These are phyloP conservation scores for Neopipo cinnamomea DNA, from an alignment of 2,113 vertebrate species.

Conservation along the genomic window DNA sequence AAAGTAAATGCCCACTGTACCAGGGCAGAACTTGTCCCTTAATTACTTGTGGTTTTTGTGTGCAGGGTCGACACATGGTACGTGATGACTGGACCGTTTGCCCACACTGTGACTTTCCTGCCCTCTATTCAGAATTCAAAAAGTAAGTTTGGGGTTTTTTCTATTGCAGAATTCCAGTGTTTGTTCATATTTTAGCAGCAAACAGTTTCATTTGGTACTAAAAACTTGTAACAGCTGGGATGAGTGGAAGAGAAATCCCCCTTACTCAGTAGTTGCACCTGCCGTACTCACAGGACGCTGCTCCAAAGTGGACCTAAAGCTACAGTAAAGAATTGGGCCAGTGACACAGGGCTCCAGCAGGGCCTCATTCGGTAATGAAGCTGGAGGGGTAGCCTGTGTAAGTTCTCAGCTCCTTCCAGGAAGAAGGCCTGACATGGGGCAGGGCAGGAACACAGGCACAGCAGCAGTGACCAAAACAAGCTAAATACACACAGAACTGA, in stretches of 20 bases:
- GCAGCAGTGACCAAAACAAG: neutral
- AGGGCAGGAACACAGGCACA: neutral
- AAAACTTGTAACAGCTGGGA: neutral
- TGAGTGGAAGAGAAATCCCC: neutral
- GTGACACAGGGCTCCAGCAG: neutral
- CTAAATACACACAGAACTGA: fast-evolving
- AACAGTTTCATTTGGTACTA: neutral
- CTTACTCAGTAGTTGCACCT: neutral
- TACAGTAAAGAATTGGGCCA: fast-evolving
- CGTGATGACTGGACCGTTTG: conserved; percentile 92
- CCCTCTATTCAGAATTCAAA: conserved; percentile 86
- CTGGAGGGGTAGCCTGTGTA: too few relatives aligned
- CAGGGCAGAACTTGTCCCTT: fast-evolving
- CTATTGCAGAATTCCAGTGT: neutral
- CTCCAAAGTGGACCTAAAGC: neutral
- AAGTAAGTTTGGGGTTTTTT: conserved; percentile 75
- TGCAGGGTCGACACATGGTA: conserved; percentile 92
- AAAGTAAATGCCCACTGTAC: neutral
- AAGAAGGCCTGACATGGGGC: fast-evolving
- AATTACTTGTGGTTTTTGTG: neutral
- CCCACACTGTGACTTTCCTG: conserved; percentile 91
- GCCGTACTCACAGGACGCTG: fast-evolving
- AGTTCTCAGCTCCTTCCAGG: too few relatives aligned
- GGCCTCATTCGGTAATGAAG: neutral
- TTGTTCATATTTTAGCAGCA: neutral